Base-by-base conservation (phyloP, 2,113 vertebrate species). In the Brachionichthys hirsutus region DNA sequence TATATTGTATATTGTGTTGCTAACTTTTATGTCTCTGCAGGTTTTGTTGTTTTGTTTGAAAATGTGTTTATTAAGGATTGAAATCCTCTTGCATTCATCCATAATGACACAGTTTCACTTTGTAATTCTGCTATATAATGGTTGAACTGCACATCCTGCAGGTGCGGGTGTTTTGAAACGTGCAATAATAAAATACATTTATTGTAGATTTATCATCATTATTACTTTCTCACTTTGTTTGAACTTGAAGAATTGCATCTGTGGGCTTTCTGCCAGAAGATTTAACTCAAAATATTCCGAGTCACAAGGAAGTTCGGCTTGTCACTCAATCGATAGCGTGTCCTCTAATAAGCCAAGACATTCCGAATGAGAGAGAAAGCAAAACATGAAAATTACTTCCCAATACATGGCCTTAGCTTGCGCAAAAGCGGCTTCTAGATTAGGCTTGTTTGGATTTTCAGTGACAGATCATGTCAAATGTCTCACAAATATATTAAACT, bases 401-500 rank as follows among this genome's bases (percentile, higher is more conserved):
- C 48, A 78, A 66, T 51, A 68, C 14, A 22, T 22, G 61, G 13
- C 30, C 47, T 55, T 11, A 50, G 54, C 36, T 75, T 40, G 65
- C 24, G 24, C 24, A 4, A 30, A 30, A 6, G 3, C 24, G 24
- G 24, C 24, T 30, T 4, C 24, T 30, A 30, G 2, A 30, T 30
- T 30, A 78, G 52, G 60, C 7, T 46, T 70, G 55, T 80, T 77
- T 43, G 42, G 35, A 70, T 62, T 65, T 70, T 61, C 48, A 43
- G 34, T 65, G 75, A 87, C 62, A 75, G 59, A 77, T 73, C 44
- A 64, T 75, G 78, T 84, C 79, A 76, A 70, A 79, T 35, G 63
- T 87, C 67, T 54, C 70, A 58, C 41, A 70, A 80, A 82, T 71
- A 53, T 41, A 80, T 71, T 47, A 80, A 81, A 67, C 78, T 75